Conservation (phyloP, 2,797 vertebrate species). For the Clarias platycephalus region DNA sequence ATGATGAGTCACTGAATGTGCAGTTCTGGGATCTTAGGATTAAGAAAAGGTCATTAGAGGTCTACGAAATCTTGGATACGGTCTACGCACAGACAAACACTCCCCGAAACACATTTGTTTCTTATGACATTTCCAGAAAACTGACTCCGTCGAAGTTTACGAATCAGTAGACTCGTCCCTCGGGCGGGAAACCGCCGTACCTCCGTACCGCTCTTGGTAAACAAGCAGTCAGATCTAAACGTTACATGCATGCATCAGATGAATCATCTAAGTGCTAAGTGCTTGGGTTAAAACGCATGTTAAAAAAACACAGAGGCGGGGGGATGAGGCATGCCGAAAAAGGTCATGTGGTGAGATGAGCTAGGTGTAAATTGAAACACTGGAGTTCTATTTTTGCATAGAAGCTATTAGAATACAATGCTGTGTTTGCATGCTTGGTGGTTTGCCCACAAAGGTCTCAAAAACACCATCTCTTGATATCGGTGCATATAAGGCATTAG, state of each 20-base stretch:
- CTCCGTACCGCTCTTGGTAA: neutral
- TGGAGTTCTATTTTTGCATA: no score
- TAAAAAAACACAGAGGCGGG: neutral
- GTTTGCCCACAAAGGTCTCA: neutral
- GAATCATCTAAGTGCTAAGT: slow-evolving; percentile 61
- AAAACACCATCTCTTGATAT: neutral
- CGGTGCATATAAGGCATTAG: neutral
- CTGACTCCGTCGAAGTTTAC: neutral
- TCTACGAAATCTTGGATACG: neutral
- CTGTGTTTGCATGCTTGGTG: slow-evolving; percentile 13
- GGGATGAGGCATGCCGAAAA: neutral
- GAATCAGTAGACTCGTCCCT: neutral
- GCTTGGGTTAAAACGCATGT: slow-evolving; percentile 25
- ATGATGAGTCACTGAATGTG: neutral
- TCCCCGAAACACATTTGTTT: neutral
- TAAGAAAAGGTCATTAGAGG: neutral
- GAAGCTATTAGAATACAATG: neutral
- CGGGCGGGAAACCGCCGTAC: neutral
- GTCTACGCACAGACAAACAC: neutral
- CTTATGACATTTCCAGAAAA: neutral
- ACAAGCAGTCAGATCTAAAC: slow-evolving; percentile 2
- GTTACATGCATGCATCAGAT: slow-evolving; percentile 32
- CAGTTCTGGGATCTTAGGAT: neutral
- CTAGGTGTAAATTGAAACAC: slow-evolving; percentile 26
- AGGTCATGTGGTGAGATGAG: neutral